Base-by-base conservation (phyloP, 2,888 invertebrate species). In the Ptilodon capucinus region DNA sequence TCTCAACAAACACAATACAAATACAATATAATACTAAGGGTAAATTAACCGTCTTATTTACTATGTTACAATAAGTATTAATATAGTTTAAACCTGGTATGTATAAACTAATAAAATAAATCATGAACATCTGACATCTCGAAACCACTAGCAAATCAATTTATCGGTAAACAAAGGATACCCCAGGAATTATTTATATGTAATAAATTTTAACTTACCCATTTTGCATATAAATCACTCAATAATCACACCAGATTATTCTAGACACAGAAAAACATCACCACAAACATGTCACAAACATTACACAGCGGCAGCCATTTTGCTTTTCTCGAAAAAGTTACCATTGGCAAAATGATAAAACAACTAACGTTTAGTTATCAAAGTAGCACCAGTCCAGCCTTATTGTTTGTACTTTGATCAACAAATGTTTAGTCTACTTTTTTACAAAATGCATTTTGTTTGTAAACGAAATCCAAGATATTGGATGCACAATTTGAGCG, bases 271-370 rank as follows among this genome's bases (percentile, higher is more conserved):
- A 79, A 82, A 73, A 84, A 76, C 78, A 84, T 74, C 76, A 81
- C 78, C 64, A 80, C 78, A 88, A 84, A 83, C 86, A 88, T 76
- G 81, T 78, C 64, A 80, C 78, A 88, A 84, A 83, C 86, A 88
- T 76, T 75, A 80, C 73, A 83, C 72, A 80, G 59, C 57, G 68
- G 74, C 73, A 58, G 87, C 89, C 90, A 91, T 90, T 76, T 87
- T 88, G 70, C 54, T 73, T 76, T 71, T 69, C 39, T 16, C 3
- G 18, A 18, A 16, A 14, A 19, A 9, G 16, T 25, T 40, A 9
- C 25, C 23, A 40, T 14, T 16, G 49, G 38, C 32, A 46, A 9
- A 35, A 38, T 21, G 7, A 21, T 6, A 21, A 1, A 21, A 21
- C 5, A 28, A n/a, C 2, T n/a, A 28, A n/a, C 28, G 28, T 28